A percentile compares a stretch with the other conserved stretches of the same genome.
phyloP scores from a whole-genome alignment of 2,888 invertebrate genomes.

The Acanthococcus lagerstroemiae region DNA sequence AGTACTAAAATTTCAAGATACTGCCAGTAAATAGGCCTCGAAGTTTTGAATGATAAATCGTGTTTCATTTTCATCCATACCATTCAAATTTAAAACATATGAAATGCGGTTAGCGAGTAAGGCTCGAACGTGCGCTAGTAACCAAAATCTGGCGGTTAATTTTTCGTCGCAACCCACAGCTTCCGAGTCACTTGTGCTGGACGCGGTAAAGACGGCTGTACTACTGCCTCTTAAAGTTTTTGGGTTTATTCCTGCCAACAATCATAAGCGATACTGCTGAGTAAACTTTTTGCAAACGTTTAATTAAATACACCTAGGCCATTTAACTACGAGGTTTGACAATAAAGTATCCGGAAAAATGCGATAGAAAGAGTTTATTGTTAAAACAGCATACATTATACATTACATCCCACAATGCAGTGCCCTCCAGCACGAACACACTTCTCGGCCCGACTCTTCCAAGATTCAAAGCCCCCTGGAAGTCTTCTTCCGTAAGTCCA shows the following conservation, averaged over 20 bases:
- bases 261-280: not conserved
- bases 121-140: slow-evolving; percentile 54
- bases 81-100: slow-evolving; percentile 51
- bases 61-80: slow-evolving; percentile 37
- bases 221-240: slow-evolving; percentile 42
- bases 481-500: too few relatives aligned
- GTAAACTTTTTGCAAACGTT: too few relatives aligned
- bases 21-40: not conserved
- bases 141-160: slow-evolving; percentile 48
- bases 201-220: slow-evolving; percentile 44
- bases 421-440: too few relatives aligned
- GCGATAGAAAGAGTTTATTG: too few relatives aligned
- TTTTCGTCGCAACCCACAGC: slow-evolving; percentile 34
- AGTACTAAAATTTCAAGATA: too few relatives aligned
- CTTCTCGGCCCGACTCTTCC: too few relatives aligned
- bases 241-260: slow-evolving; percentile 43
- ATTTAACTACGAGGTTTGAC: too few relatives aligned
- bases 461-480: too few relatives aligned
- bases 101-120: slow-evolving; percentile 54
- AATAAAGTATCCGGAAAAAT: too few relatives aligned
- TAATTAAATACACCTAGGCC: too few relatives aligned
- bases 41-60: not conserved
- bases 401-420: too few relatives aligned
- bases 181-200: slow-evolving; percentile 45
- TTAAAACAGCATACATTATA: too few relatives aligned